Percentiles rank a stretch among this genome's conserved stretches.
Evolutionary conservation across 2,888 invertebrate species (phyloP).

Genomic region (Platycnemis pennipes): DNA sequence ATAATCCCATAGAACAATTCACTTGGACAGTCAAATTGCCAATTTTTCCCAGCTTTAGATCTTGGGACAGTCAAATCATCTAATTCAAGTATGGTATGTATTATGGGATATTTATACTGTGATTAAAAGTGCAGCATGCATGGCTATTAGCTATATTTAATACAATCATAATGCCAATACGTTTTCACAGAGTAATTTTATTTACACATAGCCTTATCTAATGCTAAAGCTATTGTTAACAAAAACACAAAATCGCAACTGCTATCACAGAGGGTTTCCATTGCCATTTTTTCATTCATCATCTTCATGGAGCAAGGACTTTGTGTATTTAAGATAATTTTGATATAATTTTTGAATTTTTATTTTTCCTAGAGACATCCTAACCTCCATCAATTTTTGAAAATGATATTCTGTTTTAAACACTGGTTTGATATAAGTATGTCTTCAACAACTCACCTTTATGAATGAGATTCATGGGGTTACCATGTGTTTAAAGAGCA

Average conservation of each 20-base stretch:
- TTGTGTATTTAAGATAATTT: not conserved
- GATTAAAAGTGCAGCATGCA: not conserved
- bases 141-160: not conserved
- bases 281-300: not conserved
- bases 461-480: too few species aligned
- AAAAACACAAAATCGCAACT: not conserved
- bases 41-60: too few species aligned
- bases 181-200: not conserved
- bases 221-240: not conserved
- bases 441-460: too few species aligned
- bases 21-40: too few species aligned
- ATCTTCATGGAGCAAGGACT: not conserved
- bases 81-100: too few species aligned
- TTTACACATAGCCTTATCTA: not conserved
- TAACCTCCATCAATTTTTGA: too few species aligned
- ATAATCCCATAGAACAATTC: too few species aligned
- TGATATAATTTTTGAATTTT: not conserved
- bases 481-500: not conserved
- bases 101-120: too few species aligned
- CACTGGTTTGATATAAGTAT: not conserved
- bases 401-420: not conserved
- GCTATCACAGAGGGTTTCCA: slow-evolving; percentile 50
- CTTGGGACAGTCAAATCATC: too few species aligned
- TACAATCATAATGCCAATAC: not conserved
- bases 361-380: not conserved